Evolutionary conservation across 2,113 vertebrate genomes (phyloP), one percentile per base, ranked within the genome.

Genomic region (Heliornis fulica): DNA sequence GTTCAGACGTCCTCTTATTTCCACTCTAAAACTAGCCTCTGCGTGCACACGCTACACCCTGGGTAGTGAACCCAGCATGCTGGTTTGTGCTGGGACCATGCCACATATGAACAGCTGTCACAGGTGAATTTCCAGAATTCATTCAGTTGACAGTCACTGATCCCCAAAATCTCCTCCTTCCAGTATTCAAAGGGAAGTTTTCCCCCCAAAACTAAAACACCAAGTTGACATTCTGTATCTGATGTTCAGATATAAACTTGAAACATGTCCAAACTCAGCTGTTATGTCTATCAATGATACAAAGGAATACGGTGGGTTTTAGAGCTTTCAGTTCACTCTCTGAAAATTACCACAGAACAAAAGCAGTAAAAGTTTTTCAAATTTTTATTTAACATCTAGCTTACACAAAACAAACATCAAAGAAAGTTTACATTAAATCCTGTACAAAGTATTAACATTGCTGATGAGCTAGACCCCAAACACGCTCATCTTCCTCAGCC

Each of bases 401-500:
- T 80, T 63, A 40, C 61, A 90, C 68, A 93, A 91, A 88, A 59
- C 16, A 3, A 75, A 81, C 1, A 78, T 61, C 45, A 76, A 82
- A 69, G 68, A 82, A 94, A 83, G 48, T 40, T 80, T 80, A 82
- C 59, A 93, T 77, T 61, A 96, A 93, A 90, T 81, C 91, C 65
- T 72, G 75, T 74, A 93, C 46, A 94, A 95, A 94, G 77, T 15
- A 76, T 25, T 65, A 48, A 66, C 74, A 66, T 31, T 36, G 10
- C 21, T 72, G 45, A 88, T 57, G 50, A 90, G 32, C 45, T 69
- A 57, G 48, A 51, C 46, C 50, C 64, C 7, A 0, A 80, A 83
- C 46, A 65, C 4, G 25, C 13, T 66, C 66, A 45, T 34, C 70
- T 77, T 41, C 31, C 57, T 85, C 71, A 74, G 59, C 53, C 54